phyloP scores from a whole-genome alignment of 1,140 invertebrate species.

The Sitobion miscanthi region DNA sequence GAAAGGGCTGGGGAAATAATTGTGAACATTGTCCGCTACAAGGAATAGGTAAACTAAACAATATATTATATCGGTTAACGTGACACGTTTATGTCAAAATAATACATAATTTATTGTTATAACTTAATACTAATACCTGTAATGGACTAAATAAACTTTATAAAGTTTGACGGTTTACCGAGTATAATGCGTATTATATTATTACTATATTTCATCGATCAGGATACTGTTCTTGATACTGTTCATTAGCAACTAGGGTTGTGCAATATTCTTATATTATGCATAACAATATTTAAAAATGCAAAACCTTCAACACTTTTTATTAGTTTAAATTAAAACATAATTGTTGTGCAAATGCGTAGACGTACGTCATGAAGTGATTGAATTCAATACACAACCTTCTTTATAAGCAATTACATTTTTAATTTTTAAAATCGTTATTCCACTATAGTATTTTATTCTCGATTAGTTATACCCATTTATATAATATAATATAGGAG shows the following conservation, averaged over 20 bases:
- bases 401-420: neutral
- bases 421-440: neutral
- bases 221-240: neutral
- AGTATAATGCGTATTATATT: neutral
- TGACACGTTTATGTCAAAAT: neutral
- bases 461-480: neutral
- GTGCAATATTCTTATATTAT: neutral
- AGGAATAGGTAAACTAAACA: constrained; percentile 70
- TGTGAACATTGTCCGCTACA: constrained; percentile 78
- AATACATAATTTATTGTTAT: neutral
- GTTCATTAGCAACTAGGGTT: neutral
- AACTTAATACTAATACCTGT: neutral
- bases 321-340: neutral
- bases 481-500: neutral
- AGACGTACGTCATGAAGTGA: neutral
- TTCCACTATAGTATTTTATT: neutral
- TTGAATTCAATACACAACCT: neutral
- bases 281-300: neutral
- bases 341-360: neutral
- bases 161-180: neutral
- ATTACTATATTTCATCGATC: neutral
- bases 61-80: neutral
- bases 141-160: neutral
- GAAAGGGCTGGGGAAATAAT: constrained; percentile 81
- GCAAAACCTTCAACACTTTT: neutral